These are phyloP conservation scores for Tadarida brasiliensis DNA, from an alignment of 2,797 vertebrate species.

Conservation along the genomic window DNA sequence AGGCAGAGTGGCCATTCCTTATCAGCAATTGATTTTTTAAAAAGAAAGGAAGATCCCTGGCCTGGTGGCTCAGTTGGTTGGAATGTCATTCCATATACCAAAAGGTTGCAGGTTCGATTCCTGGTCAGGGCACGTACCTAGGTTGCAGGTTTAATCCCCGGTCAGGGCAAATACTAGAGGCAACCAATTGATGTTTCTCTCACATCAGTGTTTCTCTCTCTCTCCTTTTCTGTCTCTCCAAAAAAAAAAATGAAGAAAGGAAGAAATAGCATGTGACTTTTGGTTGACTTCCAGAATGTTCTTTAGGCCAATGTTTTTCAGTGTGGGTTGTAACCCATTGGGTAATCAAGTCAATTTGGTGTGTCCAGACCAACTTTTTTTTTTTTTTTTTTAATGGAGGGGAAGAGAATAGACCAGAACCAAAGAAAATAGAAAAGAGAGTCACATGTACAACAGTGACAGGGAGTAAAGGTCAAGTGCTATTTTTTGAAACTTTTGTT, in stretches of 20 bases:
- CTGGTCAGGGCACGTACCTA: not conserved
- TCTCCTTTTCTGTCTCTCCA: not conserved
- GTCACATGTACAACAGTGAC: not conserved
- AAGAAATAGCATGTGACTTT: constrained; percentile 42
- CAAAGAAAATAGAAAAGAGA: not conserved
- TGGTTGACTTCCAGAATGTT: constrained; percentile 73
- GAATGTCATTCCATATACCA: too few species aligned
- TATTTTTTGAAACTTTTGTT: constrained; percentile 34
- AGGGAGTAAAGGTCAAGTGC: not conserved
- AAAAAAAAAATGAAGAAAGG: not conserved
- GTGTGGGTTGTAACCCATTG: constrained; percentile 42
- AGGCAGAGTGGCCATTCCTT: constrained; percentile 42
- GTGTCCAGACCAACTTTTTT: constrained; percentile 50
- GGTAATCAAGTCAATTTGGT: constrained; percentile 60
- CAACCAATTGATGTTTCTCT: not conserved
- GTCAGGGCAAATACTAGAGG: not conserved
- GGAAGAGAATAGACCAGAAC: constrained; percentile 28
- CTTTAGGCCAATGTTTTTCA: constrained; percentile 13
- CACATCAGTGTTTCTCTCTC: not conserved
- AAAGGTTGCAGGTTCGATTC: not conserved
- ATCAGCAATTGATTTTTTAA: constrained; percentile 2
- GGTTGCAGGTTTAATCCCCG: too few species aligned
- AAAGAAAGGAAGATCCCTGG: too few species aligned
- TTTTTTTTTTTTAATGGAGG: not conserved
- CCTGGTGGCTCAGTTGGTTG: too few species aligned